Evolutionary conservation across 2,888 invertebrate genomes (phyloP), one percentile per base, ranked within the genome.

Genomic region (Empis livida): DNA sequence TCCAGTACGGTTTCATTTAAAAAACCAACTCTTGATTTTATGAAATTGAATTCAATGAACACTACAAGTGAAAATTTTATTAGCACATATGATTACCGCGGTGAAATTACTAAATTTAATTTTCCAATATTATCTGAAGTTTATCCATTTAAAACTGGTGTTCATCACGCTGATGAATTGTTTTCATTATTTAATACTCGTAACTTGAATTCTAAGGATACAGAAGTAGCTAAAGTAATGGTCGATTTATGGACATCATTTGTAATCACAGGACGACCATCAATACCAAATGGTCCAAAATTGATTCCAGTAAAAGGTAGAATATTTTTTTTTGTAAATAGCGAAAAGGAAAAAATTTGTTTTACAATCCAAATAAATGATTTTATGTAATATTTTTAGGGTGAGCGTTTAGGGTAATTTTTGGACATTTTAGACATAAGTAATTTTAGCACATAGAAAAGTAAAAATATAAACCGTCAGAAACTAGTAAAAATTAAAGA

Each of bases 131-230:
- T 64, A 42, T 64, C 65, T 32, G 54, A 59, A 0, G 66, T 67
- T 30, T 71, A 71, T 58, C 72, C 72, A 0, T 73, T 73, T 47
- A 61, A 69, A 49, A 72, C 71, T 5, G 73, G 77, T 3, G 72
- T 73, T 2, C 74, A 76, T 52, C 78, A 79, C 57, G 76, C 77
- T 1, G 73, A 79, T 54, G 78, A 79, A 50, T 67, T 77, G 23
- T 70, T 77, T n/a, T 75, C 78, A 55, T 54, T 78, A n/a, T 79
- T 77, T 58, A 56, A 59, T 31, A 52, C 54, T 32, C 57, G 62
- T 10, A 48, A 53, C 1, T 54, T 73, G 20, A 65, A 64, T 49
- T 55, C 51, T 2, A 49, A 53, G 6, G 73, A 73, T 46, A 59
- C 58, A 2, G 45, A 55, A 40, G 60, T 75, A 44, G 67, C 73